Conservation (phyloP, 1,140 invertebrate genomes). For the Trachymyrmex septentrionalis region DNA sequence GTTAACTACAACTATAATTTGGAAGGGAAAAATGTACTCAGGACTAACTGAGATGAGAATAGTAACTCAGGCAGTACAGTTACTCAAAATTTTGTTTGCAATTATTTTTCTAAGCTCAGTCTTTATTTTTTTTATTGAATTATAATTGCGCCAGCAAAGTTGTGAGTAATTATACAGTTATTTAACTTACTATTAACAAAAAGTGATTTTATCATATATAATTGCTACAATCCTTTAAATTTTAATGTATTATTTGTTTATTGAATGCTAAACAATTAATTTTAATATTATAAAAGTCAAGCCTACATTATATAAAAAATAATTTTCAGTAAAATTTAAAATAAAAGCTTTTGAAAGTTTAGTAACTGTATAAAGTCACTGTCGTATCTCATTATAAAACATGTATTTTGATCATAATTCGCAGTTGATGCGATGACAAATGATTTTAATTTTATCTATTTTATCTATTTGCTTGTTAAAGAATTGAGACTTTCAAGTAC, state of each 20-base stretch:
- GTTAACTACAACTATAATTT: not conserved
- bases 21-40: not conserved
- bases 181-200: not conserved
- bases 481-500: slow-evolving; percentile 9
- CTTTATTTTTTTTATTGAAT: not conserved
- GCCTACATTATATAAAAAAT: not conserved
- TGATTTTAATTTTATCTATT: not conserved
- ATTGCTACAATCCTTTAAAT: not conserved
- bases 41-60: not conserved
- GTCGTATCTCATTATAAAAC: not conserved
- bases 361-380: not conserved
- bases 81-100: not conserved
- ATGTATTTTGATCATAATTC: not conserved
- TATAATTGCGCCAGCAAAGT: not conserved
- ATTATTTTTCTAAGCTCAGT: not conserved
- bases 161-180: not conserved
- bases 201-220: not conserved
- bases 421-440: not conserved
- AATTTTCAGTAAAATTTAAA: not conserved
- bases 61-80: not conserved
- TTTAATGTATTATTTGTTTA: not conserved
- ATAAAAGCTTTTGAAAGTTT: not conserved
- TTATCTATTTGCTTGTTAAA: not conserved
- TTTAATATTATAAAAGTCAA: not conserved
- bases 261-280: not conserved